These are phyloP conservation scores for Diachrysia chrysitis DNA, from an alignment of 2,888 invertebrate species.

Conservation along the genomic window DNA sequence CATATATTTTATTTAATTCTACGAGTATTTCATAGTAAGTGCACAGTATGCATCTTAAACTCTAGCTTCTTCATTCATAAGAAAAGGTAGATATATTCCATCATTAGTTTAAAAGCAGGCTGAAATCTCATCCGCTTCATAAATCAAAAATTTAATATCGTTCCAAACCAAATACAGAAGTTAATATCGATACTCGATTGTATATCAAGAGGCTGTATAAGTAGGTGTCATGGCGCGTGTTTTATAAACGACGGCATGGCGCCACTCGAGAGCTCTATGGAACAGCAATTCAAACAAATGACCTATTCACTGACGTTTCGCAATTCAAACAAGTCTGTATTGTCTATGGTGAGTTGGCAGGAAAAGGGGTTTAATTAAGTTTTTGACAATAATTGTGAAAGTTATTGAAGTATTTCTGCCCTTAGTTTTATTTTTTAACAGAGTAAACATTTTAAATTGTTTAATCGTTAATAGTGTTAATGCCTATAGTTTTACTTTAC, in stretches of 20 bases:
- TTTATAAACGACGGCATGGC: constrained; percentile 80
- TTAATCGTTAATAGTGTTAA: no score
- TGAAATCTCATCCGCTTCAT: not conserved
- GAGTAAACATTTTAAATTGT: no score
- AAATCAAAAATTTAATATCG: constrained; percentile 48
- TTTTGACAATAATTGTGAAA: constrained; percentile 43
- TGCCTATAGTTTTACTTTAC: no score
- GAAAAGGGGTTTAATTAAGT: constrained; percentile 37
- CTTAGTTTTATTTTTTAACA: not conserved
- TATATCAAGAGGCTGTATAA: constrained; percentile 41
- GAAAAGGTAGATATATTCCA: not conserved
- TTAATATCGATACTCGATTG: constrained; percentile 40
- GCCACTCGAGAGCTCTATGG: constrained; percentile 70
- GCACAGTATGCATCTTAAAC: no score
- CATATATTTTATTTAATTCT: no score
- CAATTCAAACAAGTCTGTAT: constrained; percentile 42
- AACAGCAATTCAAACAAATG: constrained; percentile 79
- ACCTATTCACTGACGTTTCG: constrained; percentile 56
- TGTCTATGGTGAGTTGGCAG: constrained; percentile 33
- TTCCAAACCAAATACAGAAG: constrained; percentile 35
- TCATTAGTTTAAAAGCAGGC: not conserved
- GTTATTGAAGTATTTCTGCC: not conserved
- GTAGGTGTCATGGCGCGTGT: constrained; percentile 70
- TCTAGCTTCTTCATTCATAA: not conserved
- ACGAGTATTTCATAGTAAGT: no score